These are phyloP conservation scores for Ceyx erithaca DNA, from an alignment of 2,797 vertebrate species.

Conservation along the genomic window DNA sequence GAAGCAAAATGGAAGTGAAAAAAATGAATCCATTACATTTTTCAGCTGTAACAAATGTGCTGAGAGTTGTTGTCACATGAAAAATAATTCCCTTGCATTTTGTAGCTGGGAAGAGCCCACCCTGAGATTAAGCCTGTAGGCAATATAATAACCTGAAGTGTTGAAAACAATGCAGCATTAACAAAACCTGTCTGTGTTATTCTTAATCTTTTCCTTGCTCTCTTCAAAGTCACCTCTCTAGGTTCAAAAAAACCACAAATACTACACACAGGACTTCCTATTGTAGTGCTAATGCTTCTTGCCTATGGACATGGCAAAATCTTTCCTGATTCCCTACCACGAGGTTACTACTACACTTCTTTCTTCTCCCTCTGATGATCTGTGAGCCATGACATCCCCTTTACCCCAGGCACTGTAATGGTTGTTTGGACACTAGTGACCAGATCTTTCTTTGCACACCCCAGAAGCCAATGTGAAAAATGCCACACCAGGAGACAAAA, in stretches of 20 bases:
- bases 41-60: not conserved
- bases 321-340: not conserved
- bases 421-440: not conserved
- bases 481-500: not conserved
- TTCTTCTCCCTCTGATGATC: not conserved
- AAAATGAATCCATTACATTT: not conserved
- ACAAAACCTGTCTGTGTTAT: not conserved
- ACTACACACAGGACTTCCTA: not conserved
- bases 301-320: not conserved
- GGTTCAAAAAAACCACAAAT: not conserved
- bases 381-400: not conserved
- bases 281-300: not conserved
- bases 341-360: not conserved
- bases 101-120: not conserved
- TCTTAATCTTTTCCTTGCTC: not conserved
- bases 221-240: not conserved
- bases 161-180: not conserved
- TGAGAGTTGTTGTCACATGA: not conserved
- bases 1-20: not conserved
- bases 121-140: not conserved
- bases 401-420: not conserved
- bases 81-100: not conserved
- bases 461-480: not conserved
- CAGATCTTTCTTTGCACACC: not conserved
- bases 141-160: not conserved